A percentile compares a stretch with the other conserved stretches of the same genome.
These are phyloP conservation scores for Pseudolycoriella hygida DNA, from an alignment of 2,888 invertebrate species.

Conservation along the genomic window DNA sequence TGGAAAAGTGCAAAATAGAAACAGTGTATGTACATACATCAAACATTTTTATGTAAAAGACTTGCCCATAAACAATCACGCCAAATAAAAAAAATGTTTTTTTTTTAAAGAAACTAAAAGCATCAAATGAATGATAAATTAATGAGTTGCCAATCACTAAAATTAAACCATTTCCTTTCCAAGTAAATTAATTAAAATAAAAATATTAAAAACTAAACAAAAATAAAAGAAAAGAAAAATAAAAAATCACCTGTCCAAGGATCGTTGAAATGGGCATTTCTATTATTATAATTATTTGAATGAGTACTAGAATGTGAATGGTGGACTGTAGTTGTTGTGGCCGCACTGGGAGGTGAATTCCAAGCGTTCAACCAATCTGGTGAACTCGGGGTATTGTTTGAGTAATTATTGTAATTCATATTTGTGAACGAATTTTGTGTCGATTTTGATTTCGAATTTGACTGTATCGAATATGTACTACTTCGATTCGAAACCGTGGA, in stretches of 20 bases:
- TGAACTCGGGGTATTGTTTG: slow-evolving; percentile 8
- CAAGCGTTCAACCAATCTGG: slow-evolving; percentile 14
- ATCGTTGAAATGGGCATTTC: slow-evolving; percentile 11
- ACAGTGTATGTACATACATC: too few relatives aligned
- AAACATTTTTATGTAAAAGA: too few relatives aligned
- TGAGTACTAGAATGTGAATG: slow-evolving; percentile 6
- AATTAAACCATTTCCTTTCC: background rate
- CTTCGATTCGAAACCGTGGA: slow-evolving; percentile 11
- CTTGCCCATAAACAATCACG: too few relatives aligned
- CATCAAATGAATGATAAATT: too few relatives aligned
- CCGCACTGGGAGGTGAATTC: slow-evolving; percentile 12
- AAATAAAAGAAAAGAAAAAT: slow-evolving; percentile 4
- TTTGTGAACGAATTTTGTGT: background rate
- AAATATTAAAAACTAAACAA: slow-evolving; percentile 7
- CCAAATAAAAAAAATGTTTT: too few relatives aligned
- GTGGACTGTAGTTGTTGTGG: slow-evolving; percentile 5
- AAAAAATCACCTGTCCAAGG: slow-evolving; percentile 14
- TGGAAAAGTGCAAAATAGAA: too few relatives aligned
- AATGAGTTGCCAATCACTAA: too few relatives aligned
- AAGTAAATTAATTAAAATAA: slow-evolving; percentile 6
- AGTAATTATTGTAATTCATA: slow-evolving; percentile 3
- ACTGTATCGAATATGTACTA: slow-evolving; percentile 9
- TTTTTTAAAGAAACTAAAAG: too few relatives aligned
- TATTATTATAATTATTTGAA: slow-evolving; percentile 9
- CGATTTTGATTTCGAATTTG: slow-evolving; percentile 3